These are phyloP conservation scores for Drosophila melanica DNA, from an alignment of 1,140 invertebrate genomes.

Conservation along the genomic window DNA sequence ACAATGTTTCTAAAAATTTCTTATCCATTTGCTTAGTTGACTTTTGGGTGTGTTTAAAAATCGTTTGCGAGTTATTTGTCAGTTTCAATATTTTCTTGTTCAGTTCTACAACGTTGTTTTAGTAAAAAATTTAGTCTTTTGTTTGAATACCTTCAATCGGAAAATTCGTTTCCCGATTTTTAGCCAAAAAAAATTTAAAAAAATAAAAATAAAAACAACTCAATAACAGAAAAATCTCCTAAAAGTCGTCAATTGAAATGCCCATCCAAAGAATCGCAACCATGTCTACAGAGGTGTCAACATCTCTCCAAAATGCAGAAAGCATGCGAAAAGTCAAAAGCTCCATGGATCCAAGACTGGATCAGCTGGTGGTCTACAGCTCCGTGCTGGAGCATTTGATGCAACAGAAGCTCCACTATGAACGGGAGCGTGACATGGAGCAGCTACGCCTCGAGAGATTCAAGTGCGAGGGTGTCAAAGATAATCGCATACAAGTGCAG, in stretches of 20 bases:
- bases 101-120: not conserved
- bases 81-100: not conserved
- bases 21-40: not conserved
- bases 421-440: slow-evolving; percentile 46
- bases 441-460: slow-evolving; percentile 53
- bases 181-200: not conserved
- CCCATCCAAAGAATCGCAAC: not conserved
- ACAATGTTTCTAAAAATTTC: not conserved
- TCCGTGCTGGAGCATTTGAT: slow-evolving; percentile 52
- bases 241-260: not conserved
- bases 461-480: slow-evolving; percentile 41
- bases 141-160: slow-evolving; percentile 5
- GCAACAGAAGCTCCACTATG: slow-evolving; percentile 55
- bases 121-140: slow-evolving; percentile 1
- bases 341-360: slow-evolving; percentile 40
- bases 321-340: slow-evolving; percentile 3
- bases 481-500: slow-evolving; percentile 40
- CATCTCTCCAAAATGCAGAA: not conserved
- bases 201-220: not conserved
- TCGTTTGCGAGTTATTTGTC: slow-evolving; percentile 1
- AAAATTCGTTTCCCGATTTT: slow-evolving; percentile 4
- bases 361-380: slow-evolving; percentile 58
- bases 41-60: not conserved
- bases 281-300: slow-evolving; percentile 5
- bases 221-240: not conserved